Percentiles rank a stretch among this genome's conserved stretches.
phyloP scores from a whole-genome alignment of 1,140 invertebrate species.

The Lordiphosa collinella region DNA sequence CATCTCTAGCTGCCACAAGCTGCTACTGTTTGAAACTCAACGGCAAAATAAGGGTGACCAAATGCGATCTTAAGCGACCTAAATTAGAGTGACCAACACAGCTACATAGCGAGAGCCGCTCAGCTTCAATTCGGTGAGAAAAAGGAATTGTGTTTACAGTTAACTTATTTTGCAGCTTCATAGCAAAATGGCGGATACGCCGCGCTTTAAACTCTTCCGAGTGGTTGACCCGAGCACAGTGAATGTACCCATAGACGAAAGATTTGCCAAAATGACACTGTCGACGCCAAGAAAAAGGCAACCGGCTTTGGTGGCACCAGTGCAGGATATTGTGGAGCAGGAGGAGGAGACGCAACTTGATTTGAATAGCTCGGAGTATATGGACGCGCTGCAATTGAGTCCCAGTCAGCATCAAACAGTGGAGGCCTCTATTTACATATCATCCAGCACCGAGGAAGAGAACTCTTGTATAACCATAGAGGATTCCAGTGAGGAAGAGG shows the following conservation, averaged over 20 bases:
- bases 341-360: not conserved
- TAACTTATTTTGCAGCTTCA: not conserved
- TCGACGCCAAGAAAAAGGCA: slow-evolving; percentile 59
- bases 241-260: slow-evolving; percentile 64
- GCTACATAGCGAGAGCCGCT: too few species aligned
- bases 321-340: not conserved
- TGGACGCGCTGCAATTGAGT: slow-evolving; percentile 64
- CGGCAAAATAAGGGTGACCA: too few species aligned
- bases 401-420: slow-evolving; percentile 1
- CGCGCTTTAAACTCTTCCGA: slow-evolving; percentile 55
- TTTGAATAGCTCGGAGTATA: slow-evolving; percentile 49
- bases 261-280: slow-evolving; percentile 69
- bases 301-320: not conserved
- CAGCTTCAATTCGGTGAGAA: too few species aligned
- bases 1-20: too few species aligned
- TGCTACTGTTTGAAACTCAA: too few species aligned
- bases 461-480: slow-evolving; percentile 61
- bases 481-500: slow-evolving; percentile 43
- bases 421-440: slow-evolving; percentile 56
- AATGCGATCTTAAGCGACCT: too few species aligned
- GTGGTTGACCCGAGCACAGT: slow-evolving; percentile 64
- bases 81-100: too few species aligned
- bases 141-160: too few species aligned
- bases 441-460: slow-evolving; percentile 50
- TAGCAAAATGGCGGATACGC: slow-evolving; percentile 43